Percentiles rank a stretch among this genome's conserved stretches.
Conservation (phyloP, 2,113 vertebrate genomes). For the Tetraodon nigroviridis region DNA sequence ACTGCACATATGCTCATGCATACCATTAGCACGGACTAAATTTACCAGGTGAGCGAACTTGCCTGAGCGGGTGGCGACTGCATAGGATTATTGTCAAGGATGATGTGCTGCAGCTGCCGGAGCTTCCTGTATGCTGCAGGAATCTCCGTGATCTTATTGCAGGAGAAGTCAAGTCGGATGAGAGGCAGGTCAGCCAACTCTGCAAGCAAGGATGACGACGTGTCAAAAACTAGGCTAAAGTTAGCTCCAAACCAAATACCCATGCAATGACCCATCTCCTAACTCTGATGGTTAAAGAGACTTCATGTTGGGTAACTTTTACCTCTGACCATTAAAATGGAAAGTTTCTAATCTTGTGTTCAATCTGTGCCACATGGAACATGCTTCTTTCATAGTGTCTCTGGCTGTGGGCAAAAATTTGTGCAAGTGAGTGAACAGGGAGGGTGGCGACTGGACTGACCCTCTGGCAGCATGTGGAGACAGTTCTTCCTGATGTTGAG, state of each 20-base stretch:
- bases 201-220: slow-evolving; percentile 48
- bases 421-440: too few species aligned
- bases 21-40: neutral
- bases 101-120: slow-evolving; percentile 88
- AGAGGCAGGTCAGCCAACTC: slow-evolving; percentile 91
- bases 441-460: slow-evolving; percentile 65
- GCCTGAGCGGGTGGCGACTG: slow-evolving; percentile 97
- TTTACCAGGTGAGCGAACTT: slow-evolving; percentile 32
- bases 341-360: too few species aligned
- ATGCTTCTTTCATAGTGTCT: too few species aligned
- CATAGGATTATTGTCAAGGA: slow-evolving; percentile 97
- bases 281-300: too few species aligned
- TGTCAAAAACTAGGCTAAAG: neutral
- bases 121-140: slow-evolving; percentile 89
- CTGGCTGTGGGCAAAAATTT: too few species aligned
- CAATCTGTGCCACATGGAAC: too few species aligned
- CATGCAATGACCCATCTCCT: too few species aligned
- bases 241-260: neutral
- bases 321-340: too few species aligned
- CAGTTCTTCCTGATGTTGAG: slow-evolving; percentile 96
- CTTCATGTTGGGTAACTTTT: too few species aligned
- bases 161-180: slow-evolving; percentile 95
- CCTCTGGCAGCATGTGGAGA: slow-evolving; percentile 91
- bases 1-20: neutral
- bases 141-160: slow-evolving; percentile 98